Base-by-base conservation (phyloP, 2,113 vertebrate genomes). In the Osmerus eperlanus region DNA sequence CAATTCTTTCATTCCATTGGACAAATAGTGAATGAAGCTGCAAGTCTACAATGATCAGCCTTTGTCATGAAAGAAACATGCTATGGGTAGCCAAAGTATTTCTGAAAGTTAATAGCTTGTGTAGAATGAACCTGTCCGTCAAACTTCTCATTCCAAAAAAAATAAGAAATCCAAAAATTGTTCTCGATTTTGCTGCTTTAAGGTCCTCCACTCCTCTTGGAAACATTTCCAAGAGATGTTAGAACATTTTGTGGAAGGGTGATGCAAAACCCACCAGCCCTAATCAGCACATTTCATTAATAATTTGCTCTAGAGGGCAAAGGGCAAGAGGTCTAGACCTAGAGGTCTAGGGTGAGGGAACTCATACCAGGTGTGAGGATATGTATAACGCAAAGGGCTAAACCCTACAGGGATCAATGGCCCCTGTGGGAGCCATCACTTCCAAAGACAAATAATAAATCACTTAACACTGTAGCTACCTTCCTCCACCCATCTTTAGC, bases 371-470 rank as follows among this genome's bases (percentile, higher is more conserved):
- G 28, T 9, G 28, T 36, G 29, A 63, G 25, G 14, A 11, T 18
- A 28, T 5, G 61, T 64, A 36, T 11, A 28, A 29, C 23, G 13
- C 13, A 7, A 28, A 12, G 32, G 16, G 28, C 14, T 18, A n/a
- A 56, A 21, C 1, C 29, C 29, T 29, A 64, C 16, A 18, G 29
- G 61, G 61, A 36, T n/a, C 61, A 63, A 32, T 14, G 61, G 15
- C 14, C 29, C 61, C 29, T 64, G 16, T 15, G 25, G 28, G 29
- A 32, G 6, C 16, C 14, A 28, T 28, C 5, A 64, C 29, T 8
- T 32, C 5, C 61, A 29, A 25, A 36, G 23, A 15, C 29, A 64
- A 64, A 16, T 29, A 63, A 63, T 63, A 64, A 64, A 64, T 64
- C 7, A 64, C 58, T 60, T 60, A 60, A 21, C 58, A 60, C 61